Evolutionary conservation across 2,888 invertebrate genomes (phyloP).

Genomic region (Cantharis flavilabris): DNA sequence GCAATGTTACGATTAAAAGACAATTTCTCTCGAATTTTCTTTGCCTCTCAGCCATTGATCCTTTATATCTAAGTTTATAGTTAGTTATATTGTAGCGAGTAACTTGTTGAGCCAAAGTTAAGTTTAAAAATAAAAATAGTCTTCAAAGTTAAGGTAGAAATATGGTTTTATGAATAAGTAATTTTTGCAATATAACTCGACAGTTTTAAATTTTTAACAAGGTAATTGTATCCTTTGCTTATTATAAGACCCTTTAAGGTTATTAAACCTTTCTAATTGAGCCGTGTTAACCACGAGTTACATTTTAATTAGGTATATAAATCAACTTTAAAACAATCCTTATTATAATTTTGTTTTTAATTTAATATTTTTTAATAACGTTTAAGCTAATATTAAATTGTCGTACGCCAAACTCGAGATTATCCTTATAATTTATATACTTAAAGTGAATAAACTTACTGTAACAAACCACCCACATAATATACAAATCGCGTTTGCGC

Average conservation of each 20-base stretch:
- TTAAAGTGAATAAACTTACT: slow-evolving; percentile 24
- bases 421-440: slow-evolving; percentile 12
- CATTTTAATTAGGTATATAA: not conserved
- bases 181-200: not conserved
- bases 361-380: not conserved
- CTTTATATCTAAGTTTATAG: not conserved
- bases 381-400: not conserved
- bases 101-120: not conserved
- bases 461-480: slow-evolving; percentile 38
- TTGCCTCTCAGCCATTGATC: not conserved
- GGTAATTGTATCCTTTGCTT: not conserved
- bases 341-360: not conserved
- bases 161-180: not conserved
- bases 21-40: not conserved
- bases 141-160: not conserved
- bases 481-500: slow-evolving; percentile 28
- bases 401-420: not conserved
- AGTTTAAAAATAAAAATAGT: not conserved
- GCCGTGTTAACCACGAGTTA: not conserved
- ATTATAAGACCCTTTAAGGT: not conserved
- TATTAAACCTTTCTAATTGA: not conserved
- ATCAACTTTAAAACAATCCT: not conserved
- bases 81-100: not conserved
- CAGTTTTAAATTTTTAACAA: not conserved
- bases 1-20: not conserved